Evolutionary conservation across 2,888 invertebrate species (phyloP).

Genomic region (Lasioglossum morio): DNA sequence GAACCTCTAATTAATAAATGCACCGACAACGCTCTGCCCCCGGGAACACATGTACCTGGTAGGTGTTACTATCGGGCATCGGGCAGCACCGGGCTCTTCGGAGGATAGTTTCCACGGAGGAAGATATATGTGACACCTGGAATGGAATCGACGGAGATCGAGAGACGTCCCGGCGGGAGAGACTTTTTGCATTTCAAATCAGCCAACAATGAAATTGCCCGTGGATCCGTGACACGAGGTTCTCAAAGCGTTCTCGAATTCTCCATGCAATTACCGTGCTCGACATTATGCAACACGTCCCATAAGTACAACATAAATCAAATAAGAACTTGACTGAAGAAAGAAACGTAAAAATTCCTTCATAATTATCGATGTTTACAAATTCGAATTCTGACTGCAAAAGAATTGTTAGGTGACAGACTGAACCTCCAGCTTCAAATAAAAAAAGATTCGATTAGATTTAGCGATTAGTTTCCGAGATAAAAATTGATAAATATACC

Average conservation of each 20-base stretch:
- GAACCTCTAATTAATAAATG: constrained; percentile 81
- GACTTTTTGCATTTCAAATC: constrained; percentile 39
- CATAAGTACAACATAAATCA: neutral
- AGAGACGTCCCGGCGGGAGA: constrained; percentile 1
- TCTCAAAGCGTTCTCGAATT: neutral
- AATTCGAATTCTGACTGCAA: neutral
- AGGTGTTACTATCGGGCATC: constrained; percentile 68
- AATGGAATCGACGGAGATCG: constrained; percentile 23
- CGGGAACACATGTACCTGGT: constrained; percentile 59
- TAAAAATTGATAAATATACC: neutral
- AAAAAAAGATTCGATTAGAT: neutral
- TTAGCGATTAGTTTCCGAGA: neutral
- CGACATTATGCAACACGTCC: neutral
- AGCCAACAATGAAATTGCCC: constrained; percentile 8
- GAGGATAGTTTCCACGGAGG: constrained; percentile 47
- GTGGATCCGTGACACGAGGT: neutral
- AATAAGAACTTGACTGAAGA: no score
- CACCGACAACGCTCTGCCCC: constrained; percentile 74
- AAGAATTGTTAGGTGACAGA: neutral
- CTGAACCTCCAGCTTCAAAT: neutral
- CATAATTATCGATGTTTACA: neutral
- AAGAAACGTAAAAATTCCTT: neutral
- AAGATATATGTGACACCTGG: constrained; percentile 55
- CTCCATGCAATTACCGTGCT: neutral
- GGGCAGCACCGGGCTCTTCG: constrained; percentile 27